Base-by-base conservation (phyloP, 2,888 invertebrate genomes). In the Adineta ricciae region DNA sequence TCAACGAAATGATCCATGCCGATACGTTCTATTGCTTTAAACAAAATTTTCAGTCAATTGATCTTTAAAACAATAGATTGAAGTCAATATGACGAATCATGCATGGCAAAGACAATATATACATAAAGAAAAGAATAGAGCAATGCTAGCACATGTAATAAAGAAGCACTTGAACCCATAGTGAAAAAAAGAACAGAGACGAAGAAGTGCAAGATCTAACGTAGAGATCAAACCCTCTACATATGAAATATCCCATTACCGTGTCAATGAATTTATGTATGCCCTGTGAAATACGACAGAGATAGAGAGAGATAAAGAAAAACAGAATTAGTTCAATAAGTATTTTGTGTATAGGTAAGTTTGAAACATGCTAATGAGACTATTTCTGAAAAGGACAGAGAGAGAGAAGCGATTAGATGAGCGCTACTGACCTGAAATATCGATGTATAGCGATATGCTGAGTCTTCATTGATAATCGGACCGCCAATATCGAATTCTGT, bases 361-460 rank as follows among this genome's bases (percentile, higher is more conserved):
- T 46, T 46, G 8, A 46, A 11, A 46, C 46, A 46, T 46, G 46
- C 46, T 46, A 11, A 46, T 46, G 46, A 46, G 46, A 46, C 5
- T 46, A 46, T 46, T 46, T 46, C 5, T 8, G 11, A 46, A 11
- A 11, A 11, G 11, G 11, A 46, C 19, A 50, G 19, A 50, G 50
- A 2, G 19, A 2, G 52, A 21, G 5, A 52, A 52, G 52, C 16
- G 32, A 27, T 64, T 2, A 4, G 3, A 64, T 64, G 16, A 19
- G 32, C 19, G 19, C 19, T 32, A 64, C 41, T 41, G 9, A 78
- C 78, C 78, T 78, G 78, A 24, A 78, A 78, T 24, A 78, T 78
- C 14, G 78, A 38, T 78, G 41, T 78, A 78, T 78, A 78, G 24
- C 78, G 41, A 78, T 41, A 78, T 78, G 78, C 41, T 78, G 78